phyloP scores from a whole-genome alignment of 1,140 invertebrate species.

The Drosophila littoralis region DNA sequence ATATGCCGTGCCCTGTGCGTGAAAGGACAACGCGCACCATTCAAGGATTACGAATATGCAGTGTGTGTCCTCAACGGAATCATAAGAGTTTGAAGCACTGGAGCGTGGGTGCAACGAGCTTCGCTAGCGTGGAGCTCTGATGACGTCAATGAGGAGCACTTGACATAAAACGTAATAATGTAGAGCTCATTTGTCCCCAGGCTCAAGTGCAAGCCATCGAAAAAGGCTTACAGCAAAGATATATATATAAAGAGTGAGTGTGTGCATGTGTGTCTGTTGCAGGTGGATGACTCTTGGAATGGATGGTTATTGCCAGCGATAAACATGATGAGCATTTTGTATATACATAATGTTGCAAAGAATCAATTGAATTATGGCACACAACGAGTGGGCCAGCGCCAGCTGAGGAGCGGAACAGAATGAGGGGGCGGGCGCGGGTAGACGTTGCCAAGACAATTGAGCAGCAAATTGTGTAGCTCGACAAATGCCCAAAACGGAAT shows the following conservation, averaged over 20 bases:
- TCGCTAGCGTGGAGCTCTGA: constrained; percentile 4
- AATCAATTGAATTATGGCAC: constrained; percentile 78
- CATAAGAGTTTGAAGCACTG: constrained; percentile 2
- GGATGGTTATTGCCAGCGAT: constrained; percentile 63
- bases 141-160: constrained; percentile 62
- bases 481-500: constrained; percentile 69
- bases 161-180: constrained; percentile 73
- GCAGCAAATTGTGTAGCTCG: constrained; percentile 76
- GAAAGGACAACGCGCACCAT: background rate
- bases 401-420: background rate
- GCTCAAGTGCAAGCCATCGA: constrained; percentile 67
- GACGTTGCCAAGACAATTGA: constrained; percentile 68
- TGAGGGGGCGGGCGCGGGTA: background rate
- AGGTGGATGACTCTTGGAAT: constrained; percentile 23
- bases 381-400: constrained; percentile 21
- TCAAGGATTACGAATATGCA: constrained; percentile 6
- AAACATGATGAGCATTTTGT: constrained; percentile 67
- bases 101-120: background rate
- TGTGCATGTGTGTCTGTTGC: constrained; percentile 16
- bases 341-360: constrained; percentile 63
- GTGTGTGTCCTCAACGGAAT: constrained; percentile 7
- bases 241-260: constrained; percentile 1
- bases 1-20: background rate
- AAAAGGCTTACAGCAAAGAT: constrained; percentile 69
- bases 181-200: constrained; percentile 73